Conservation (phyloP, 2,888 invertebrate species). For the Eupeodes latifasciatus region DNA sequence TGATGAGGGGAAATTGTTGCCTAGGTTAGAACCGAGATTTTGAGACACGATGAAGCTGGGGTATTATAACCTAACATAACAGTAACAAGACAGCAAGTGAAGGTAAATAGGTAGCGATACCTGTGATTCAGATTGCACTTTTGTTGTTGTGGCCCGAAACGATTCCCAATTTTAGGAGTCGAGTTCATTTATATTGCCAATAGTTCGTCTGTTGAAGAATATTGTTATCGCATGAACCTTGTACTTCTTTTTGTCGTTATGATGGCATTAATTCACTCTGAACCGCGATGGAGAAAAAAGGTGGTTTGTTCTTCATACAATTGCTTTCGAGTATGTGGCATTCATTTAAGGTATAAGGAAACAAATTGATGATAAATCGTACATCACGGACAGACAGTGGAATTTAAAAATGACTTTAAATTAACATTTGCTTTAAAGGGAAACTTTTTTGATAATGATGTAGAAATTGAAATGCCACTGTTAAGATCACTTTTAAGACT, state of each 20-base stretch:
- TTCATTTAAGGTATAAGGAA: constrained; percentile 66
- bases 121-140: constrained; percentile 36
- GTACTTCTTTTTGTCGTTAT: constrained; percentile 56
- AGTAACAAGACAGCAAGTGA: constrained; percentile 8
- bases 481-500: too few species aligned
- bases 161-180: constrained; percentile 69
- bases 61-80: neutral
- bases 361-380: constrained; percentile 71
- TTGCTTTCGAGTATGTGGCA: constrained; percentile 59
- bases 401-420: neutral
- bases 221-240: constrained; percentile 75
- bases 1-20: constrained; percentile 28
- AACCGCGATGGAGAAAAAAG: constrained; percentile 16
- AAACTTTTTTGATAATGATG: neutral
- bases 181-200: constrained; percentile 75
- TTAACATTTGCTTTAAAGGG: constrained; percentile 20
- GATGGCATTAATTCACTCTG: constrained; percentile 65
- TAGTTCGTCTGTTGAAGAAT: constrained; percentile 64
- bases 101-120: constrained; percentile 35
- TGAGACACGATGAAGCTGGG: constrained; percentile 41
- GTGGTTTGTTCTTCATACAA: neutral
- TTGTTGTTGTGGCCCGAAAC: constrained; percentile 64
- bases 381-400: constrained; percentile 45
- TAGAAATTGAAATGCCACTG: neutral
- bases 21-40: constrained; percentile 57